A percentile compares a stretch with the other conserved stretches of the same genome.
Evolutionary conservation across 2,797 vertebrate genomes (phyloP).

Genomic region (Coracias cyanogaster): DNA sequence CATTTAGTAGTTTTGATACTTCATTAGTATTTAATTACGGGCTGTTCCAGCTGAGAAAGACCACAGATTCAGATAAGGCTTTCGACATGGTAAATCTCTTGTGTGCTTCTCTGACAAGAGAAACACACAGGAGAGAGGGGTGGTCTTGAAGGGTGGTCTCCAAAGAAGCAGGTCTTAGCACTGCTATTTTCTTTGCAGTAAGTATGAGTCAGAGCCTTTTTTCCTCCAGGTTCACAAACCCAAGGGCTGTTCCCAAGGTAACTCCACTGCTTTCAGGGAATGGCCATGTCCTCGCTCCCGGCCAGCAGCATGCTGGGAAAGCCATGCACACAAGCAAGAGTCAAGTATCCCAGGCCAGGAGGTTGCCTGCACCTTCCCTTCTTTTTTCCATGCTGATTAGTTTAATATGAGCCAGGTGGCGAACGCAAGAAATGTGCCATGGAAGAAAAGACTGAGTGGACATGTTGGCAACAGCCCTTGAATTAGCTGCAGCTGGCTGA

Average conservation of each 20-base stretch:
- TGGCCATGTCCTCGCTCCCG: neutral
- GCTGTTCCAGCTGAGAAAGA: neutral
- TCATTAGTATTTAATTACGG: neutral
- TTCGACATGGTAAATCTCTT: neutral
- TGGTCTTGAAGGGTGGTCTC: neutral
- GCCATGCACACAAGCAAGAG: accelerated
- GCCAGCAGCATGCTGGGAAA: accelerated
- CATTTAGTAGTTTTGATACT: neutral
- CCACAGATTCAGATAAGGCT: neutral
- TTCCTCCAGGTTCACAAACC: neutral
- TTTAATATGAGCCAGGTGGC: constrained; percentile 41
- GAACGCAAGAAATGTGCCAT: neutral
- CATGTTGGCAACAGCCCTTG: constrained; percentile 21
- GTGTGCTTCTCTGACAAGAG: neutral
- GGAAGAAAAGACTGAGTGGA: constrained; percentile 48
- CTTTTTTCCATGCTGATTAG: neutral
- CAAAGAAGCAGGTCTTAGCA: neutral
- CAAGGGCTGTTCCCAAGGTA: neutral
- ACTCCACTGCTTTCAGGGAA: neutral
- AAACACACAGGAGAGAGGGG: neutral
- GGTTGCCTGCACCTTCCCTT: neutral
- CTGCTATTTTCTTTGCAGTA: neutral
- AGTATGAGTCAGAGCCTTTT: neutral
- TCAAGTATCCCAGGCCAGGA: neutral
- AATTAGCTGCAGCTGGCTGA: constrained; percentile 51